A percentile compares a stretch with the other conserved stretches of the same genome.
These are phyloP conservation scores for Mayetiola destructor DNA, from an alignment of 2,888 invertebrate species.

Conservation along the genomic window DNA sequence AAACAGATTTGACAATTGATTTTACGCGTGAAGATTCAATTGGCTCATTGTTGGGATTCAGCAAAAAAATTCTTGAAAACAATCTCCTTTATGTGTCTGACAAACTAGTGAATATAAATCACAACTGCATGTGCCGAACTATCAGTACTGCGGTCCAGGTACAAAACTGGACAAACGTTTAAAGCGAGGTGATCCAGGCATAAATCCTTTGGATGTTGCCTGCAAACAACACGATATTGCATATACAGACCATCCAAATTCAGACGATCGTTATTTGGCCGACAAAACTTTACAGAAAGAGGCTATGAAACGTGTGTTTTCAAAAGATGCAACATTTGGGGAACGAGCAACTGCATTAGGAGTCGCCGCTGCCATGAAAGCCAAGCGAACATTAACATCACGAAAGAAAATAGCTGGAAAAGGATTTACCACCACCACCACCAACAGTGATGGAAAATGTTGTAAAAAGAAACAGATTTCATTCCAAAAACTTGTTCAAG, in stretches of 20 bases:
- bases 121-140: slow-evolving; percentile 17
- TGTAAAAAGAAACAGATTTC: not conserved
- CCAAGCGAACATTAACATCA: slow-evolving; percentile 16
- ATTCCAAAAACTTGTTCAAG: not conserved
- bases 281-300: slow-evolving; percentile 17
- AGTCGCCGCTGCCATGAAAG: slow-evolving; percentile 19
- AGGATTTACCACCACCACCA: too few species aligned
- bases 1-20: slow-evolving; percentile 14
- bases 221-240: slow-evolving; percentile 20
- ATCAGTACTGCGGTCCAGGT: slow-evolving; percentile 24
- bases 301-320: slow-evolving; percentile 18
- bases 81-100: slow-evolving; percentile 21
- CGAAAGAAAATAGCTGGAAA: not conserved
- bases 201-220: slow-evolving; percentile 22
- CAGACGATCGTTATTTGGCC: not conserved
- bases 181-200: slow-evolving; percentile 21
- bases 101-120: slow-evolving; percentile 25
- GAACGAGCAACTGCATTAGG: slow-evolving; percentile 18
- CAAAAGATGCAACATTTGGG: slow-evolving; percentile 17
- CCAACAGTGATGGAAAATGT: too few species aligned
- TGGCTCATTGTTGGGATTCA: slow-evolving; percentile 23
- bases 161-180: slow-evolving; percentile 23
- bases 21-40: slow-evolving; percentile 19
- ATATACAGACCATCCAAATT: slow-evolving; percentile 17
- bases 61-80: not conserved